Percentiles rank a stretch among this genome's conserved stretches.
These are phyloP conservation scores for Deilephila porcellus DNA, from an alignment of 2,888 invertebrate species.

Conservation along the genomic window DNA sequence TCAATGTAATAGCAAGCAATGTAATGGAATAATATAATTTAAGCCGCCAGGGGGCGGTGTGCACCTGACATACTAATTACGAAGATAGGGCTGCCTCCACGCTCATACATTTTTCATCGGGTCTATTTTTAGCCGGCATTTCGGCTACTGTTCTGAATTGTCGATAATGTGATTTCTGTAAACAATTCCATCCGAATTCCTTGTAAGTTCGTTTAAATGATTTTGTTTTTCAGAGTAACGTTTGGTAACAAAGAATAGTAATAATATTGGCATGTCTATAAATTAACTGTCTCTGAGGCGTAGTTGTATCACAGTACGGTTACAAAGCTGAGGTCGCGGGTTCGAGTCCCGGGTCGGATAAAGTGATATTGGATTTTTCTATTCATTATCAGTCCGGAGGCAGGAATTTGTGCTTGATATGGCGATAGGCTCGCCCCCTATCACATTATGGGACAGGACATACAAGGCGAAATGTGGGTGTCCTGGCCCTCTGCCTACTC, in stretches of 20 bases:
- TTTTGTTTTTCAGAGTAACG: background rate
- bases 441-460: too few relatives aligned
- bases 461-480: too few relatives aligned
- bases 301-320: too few relatives aligned
- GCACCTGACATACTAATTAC: constrained; percentile 41
- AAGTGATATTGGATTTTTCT: too few relatives aligned
- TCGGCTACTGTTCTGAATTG: background rate
- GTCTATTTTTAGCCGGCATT: constrained; percentile 1
- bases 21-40: constrained; percentile 30
- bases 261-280: too few relatives aligned
- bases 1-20: constrained; percentile 14
- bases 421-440: too few relatives aligned
- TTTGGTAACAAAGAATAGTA: background rate
- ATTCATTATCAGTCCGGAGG: too few relatives aligned
- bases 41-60: constrained; percentile 29
- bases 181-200: background rate
- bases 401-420: too few relatives aligned
- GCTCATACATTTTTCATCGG: background rate
- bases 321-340: too few relatives aligned
- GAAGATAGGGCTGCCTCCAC: constrained; percentile 31
- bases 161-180: constrained; percentile 13
- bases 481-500: too few relatives aligned
- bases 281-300: too few relatives aligned
- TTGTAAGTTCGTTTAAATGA: background rate
- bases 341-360: too few relatives aligned